phyloP scores from a whole-genome alignment of 2,888 invertebrate species.

The Heliconius sara region DNA sequence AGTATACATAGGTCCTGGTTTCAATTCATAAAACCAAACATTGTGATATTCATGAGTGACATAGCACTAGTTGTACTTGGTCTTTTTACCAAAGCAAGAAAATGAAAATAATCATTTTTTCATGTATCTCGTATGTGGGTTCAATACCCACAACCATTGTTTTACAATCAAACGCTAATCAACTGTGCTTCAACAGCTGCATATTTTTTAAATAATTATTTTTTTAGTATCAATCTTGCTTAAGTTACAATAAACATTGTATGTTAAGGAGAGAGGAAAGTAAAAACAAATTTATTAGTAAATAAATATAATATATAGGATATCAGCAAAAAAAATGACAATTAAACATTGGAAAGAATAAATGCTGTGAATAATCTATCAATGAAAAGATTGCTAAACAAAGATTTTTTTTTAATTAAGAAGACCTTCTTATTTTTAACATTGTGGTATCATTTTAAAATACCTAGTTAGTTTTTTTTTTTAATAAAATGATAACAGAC shows the following conservation, averaged over 20 bases:
- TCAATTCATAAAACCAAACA: not conserved
- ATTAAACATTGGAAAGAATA: constrained; percentile 52
- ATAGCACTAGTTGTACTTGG: not conserved
- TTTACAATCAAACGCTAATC: too few relatives aligned
- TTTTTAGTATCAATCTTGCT: too few relatives aligned
- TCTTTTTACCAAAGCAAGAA: not conserved
- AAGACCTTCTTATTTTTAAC: not conserved
- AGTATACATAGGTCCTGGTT: too few relatives aligned
- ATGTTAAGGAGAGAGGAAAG: not conserved
- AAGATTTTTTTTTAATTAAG: not conserved
- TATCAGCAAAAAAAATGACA: constrained; percentile 57
- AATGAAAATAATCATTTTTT: not conserved
- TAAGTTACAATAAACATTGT: too few relatives aligned
- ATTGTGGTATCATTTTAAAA: not conserved
- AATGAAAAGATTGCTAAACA: not conserved
- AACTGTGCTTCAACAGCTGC: too few relatives aligned
- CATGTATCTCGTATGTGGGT: not conserved
- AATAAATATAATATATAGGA: not conserved
- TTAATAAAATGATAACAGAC: not conserved
- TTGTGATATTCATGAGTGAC: not conserved
- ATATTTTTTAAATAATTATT: too few relatives aligned
- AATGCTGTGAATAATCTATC: constrained; percentile 53
- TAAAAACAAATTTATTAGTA: not conserved
- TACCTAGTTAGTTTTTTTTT: not conserved
- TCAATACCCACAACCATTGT: not conserved